phyloP scores from a whole-genome alignment of 2,888 invertebrate genomes.

The Candidula unifasciata region DNA sequence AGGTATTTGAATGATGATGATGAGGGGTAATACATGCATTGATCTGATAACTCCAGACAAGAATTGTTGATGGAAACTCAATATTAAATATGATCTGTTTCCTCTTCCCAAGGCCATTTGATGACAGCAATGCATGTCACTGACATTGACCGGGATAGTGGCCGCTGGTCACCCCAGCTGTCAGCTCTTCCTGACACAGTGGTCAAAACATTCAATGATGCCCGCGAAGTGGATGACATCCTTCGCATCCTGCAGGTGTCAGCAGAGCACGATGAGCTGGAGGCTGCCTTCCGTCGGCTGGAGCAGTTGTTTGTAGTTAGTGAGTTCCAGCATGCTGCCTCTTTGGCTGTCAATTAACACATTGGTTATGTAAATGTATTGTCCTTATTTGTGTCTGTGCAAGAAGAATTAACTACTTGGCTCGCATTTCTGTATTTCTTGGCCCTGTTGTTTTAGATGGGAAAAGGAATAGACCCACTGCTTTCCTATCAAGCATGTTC shows the following conservation, averaged over 20 bases:
- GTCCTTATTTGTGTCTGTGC: too few relatives aligned
- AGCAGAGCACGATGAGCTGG: constrained; percentile 53
- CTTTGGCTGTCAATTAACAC: too few relatives aligned
- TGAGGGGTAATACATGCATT: too few relatives aligned
- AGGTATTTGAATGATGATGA: too few relatives aligned
- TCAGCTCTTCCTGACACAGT: constrained; percentile 33
- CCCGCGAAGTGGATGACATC: constrained; percentile 51
- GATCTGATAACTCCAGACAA: too few relatives aligned
- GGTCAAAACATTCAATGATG: constrained; percentile 47
- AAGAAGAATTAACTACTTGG: too few relatives aligned
- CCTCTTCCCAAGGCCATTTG: not conserved
- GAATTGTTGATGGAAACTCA: too few relatives aligned
- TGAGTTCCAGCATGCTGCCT: constrained; percentile 6
- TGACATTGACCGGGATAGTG: constrained; percentile 48
- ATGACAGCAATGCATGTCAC: constrained; percentile 23
- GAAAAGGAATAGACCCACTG: too few relatives aligned
- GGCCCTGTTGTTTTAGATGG: too few relatives aligned
- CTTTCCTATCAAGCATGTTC: too few relatives aligned
- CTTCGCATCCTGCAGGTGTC: constrained; percentile 50
- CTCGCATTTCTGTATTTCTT: too few relatives aligned
- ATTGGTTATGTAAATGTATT: too few relatives aligned
- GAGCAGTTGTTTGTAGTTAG: constrained; percentile 46
- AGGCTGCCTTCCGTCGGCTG: constrained; percentile 38
- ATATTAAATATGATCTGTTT: not conserved
- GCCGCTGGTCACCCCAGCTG: constrained; percentile 53